Evolutionary conservation across 2,797 vertebrate species (phyloP).

Genomic region (Galaxias olidus): DNA sequence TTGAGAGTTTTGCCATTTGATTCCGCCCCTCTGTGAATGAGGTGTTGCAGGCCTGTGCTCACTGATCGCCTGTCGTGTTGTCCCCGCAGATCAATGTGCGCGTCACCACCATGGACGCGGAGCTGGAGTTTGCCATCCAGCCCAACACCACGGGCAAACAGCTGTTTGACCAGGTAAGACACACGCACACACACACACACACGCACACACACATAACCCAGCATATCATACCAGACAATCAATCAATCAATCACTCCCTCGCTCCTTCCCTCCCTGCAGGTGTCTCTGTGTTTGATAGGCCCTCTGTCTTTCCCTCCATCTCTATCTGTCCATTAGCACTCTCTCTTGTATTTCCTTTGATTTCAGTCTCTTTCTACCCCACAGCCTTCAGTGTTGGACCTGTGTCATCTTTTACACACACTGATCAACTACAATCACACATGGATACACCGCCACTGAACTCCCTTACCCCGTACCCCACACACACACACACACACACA

Average conservation of each 20-base stretch:
- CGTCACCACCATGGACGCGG: conserved; percentile 96
- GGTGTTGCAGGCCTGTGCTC: too few relatives aligned
- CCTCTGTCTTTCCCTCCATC: background rate
- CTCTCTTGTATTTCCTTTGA: background rate
- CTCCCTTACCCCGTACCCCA: background rate
- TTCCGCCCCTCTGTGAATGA: too few relatives aligned
- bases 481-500: background rate
- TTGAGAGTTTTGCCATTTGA: too few relatives aligned
- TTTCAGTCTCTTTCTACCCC: too few relatives aligned
- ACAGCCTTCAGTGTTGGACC: too few relatives aligned
- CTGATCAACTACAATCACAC: conserved; percentile 1
- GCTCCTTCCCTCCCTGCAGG: too few relatives aligned
- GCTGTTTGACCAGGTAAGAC: conserved; percentile 91
- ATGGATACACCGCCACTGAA: background rate
- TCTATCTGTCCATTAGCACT: background rate
- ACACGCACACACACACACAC: background rate
- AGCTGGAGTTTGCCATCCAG: conserved; percentile 96
- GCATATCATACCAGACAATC: too few relatives aligned
- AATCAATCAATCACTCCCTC: too few relatives aligned
- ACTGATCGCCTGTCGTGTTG: background rate
- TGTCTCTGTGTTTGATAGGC: too few relatives aligned
- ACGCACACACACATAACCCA: background rate
- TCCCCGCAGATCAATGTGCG: conserved; percentile 88
- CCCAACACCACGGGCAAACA: conserved; percentile 97
- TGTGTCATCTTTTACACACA: background rate